Base-by-base conservation (phyloP, 2,113 vertebrate genomes). In the Trichechus manatus region DNA sequence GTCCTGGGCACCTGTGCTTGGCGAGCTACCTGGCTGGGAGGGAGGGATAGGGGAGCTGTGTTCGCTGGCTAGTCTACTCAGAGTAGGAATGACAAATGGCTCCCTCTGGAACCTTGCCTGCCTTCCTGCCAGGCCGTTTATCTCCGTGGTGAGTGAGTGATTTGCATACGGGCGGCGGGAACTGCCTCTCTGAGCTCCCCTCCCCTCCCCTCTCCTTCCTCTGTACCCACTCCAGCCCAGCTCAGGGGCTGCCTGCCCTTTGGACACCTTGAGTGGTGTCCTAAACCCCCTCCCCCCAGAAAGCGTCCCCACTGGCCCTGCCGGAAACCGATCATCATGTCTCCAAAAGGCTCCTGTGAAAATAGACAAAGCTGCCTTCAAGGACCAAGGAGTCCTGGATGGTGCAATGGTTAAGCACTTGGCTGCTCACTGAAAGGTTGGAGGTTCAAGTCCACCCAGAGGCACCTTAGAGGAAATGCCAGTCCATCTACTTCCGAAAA, bases 51-150 rank as follows among this genome's bases (percentile, higher is more conserved):
- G 22, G 22, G n/a, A 10, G 70, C 81, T 22, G 53, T 20, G n/a
- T 64, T 59, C 0, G 27, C 44, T 82, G 14, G 68, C 13, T 19
- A 9, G 20, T 7, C 42, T 27, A 5, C 29, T 56, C 1, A 66
- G 63, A 87, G 50, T 27, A 59, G 87, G 50, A 93, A 96, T 96
- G 97, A 97, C 95, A 97, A 97, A 97, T 68, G 92, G 84, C 93
- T 92, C 96, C 95, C 84, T 17, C 96, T 87, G 97, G 97, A 93
- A 11, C 84, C 50, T 84, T 47, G 95, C 72, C 83, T n/a, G 84
- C 95, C 90, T 63, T 47, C 92, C 95, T 25, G 92, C 77, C 4
- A 2, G 79, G 77, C 56, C 96, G 2, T 93, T 95, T 39, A 56
- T 96, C 95, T 94, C 81, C 0, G 29, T 7, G 1, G 77, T 6